Base-by-base conservation (phyloP, 2,797 vertebrate species). In the Alauda arvensis region DNA sequence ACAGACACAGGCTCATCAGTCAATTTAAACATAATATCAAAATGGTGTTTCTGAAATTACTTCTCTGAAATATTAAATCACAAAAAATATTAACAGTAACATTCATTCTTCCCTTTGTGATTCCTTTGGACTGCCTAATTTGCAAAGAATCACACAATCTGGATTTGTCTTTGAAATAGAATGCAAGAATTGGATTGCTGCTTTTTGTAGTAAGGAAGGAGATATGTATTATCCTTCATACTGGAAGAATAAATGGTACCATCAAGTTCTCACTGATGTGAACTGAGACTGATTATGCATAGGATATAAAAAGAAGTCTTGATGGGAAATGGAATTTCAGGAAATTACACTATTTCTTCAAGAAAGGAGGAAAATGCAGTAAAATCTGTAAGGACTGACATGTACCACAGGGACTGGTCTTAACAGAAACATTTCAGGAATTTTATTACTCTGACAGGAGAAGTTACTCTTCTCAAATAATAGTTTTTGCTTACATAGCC, bases 31-130 rank as follows among this genome's bases (percentile, higher is more conserved):
- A 75, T 77, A 86, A 69, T 74, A 90, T 78, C 83, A 88, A 84
- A 92, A 77, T 69, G 52, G 21, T 87, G 42, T 74, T 75, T 85
- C 74, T 89, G 83, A 92, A 95, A 95, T 77, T 25, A 85, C 70
- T 87, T 83, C 20, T 61, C 37, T 94, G 57, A 92, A 93, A 93
- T 90, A 92, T 92, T 94, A 91, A 87, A 83, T 45, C 20, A 51
- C 63, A 57, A 43, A 40, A 78, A 90, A 87, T 48, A 40, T 85
- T 79, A 95, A 66, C 26, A 43, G 39, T 6, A 65, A 61, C 26
- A 46, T 77, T 77, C 39, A 61, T 93, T 87, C 77, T 74, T 91
- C 60, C 42, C 21, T 74, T 40, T 65, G 39, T 67, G 68, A 56
- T 72, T 63, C 17, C 34, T 72, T 55, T 71, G 26, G 42, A 87